Conservation (phyloP, 2,797 vertebrate species). For the Manis crassicaudata region DNA sequence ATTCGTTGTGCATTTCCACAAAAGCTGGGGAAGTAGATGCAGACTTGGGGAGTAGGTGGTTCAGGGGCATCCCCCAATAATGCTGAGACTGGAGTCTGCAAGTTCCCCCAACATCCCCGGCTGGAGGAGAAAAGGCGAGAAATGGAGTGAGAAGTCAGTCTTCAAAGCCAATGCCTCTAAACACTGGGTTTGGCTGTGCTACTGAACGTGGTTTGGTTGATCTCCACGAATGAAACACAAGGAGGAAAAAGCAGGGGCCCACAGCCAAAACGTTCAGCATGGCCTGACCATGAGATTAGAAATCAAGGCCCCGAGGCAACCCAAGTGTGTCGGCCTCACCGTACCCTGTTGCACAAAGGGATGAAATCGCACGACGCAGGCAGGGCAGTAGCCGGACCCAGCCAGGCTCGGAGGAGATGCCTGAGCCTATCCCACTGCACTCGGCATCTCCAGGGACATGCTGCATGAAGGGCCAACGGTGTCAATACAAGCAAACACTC, state of each 20-base stretch:
- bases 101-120: neutral
- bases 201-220: neutral
- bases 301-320: neutral
- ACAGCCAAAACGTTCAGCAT: neutral
- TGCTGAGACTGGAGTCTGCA: neutral
- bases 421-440: neutral
- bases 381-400: neutral
- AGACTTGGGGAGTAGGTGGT: neutral
- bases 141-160: neutral
- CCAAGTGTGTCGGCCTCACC: neutral
- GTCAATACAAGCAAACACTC: neutral
- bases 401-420: neutral
- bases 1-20: neutral
- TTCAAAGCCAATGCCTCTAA: neutral
- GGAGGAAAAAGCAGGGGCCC: neutral
- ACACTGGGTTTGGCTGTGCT: neutral
- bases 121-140: neutral
- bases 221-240: neutral
- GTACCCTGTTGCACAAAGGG: neutral
- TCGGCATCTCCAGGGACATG: neutral
- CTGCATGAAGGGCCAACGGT: neutral
- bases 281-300: neutral
- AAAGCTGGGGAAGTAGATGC: neutral
- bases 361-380: neutral
- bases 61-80: neutral